Conservation (phyloP, 2,888 invertebrate genomes). For the Heliconius ismenius region DNA sequence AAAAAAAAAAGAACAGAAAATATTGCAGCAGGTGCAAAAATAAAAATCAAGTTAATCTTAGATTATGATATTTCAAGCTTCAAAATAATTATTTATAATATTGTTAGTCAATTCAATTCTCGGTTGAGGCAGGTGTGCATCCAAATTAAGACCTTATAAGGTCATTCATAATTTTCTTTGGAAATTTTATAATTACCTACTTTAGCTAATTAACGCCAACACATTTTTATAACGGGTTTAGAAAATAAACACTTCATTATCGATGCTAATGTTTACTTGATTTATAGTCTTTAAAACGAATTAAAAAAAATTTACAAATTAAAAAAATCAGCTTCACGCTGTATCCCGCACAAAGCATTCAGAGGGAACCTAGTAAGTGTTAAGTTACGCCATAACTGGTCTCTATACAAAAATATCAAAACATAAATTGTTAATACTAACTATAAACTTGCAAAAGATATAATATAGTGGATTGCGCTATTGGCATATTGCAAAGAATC, state of each 20-base stretch:
- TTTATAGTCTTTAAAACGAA: slow-evolving; percentile 20
- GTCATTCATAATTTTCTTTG: slow-evolving; percentile 25
- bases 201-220: slow-evolving; percentile 41
- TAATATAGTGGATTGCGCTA: no score
- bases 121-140: slow-evolving; percentile 35
- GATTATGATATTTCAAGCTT: slow-evolving; percentile 8
- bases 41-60: neutral
- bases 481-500: no score
- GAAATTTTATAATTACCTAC: slow-evolving; percentile 36
- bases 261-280: slow-evolving; percentile 30
- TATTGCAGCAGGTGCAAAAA: neutral
- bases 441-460: no score
- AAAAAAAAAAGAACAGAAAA: neutral
- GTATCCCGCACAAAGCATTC: no score
- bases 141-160: slow-evolving; percentile 21
- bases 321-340: no score
- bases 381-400: no score
- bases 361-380: no score
- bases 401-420: no score
- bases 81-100: slow-evolving; percentile 17
- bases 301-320: neutral
- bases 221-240: slow-evolving; percentile 40
- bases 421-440: no score
- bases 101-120: slow-evolving; percentile 31
- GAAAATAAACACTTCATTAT: slow-evolving; percentile 36